Base-by-base conservation (phyloP, 2,888 invertebrate species). In the Dynastes tityus region DNA sequence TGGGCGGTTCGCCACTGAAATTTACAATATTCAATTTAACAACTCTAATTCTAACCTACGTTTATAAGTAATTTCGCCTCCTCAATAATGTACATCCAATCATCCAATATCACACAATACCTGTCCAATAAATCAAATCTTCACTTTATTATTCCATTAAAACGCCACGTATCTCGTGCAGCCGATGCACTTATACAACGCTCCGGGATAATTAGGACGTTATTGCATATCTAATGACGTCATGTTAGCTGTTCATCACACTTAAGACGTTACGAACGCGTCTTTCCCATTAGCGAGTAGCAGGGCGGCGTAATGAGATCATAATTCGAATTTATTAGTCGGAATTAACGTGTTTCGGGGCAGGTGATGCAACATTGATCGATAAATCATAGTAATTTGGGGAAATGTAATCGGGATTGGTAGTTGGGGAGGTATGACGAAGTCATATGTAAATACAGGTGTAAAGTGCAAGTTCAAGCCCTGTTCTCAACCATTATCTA, bases 131-230 rank as follows among this genome's bases (percentile, higher is more conserved):
- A 45, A 45, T 45, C 45, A 45, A 45, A 45, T 45, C 45, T 13
- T 32, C 63, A 13, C 63, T 65, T 40, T 45, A 65, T 65, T 65
- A 65, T 65, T 65, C 65, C 65, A 45, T 65, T 65, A 65, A n/a
- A 22, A 22, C 65, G n/a, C 37, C 65, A 16, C 65, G 13, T 65
- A 65, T 2, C 16, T 65, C 37, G 8, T 58, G 6, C 65, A 22
- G 40, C n/a, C 5, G 45, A 65, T 65, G 65, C 65, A 40, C 22
- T 40, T 65, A n/a, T 65, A 22, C 65, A 40, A 5, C 65, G n/a
- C 65, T 13, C 37, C 32, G 63, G 29, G 8, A 40, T 65, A 65
- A 65, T 65, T 65, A n/a, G 6, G 45, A 45, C 8, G 45, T 65
- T 65, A 65, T 45, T 40, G 16, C 37, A 45, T 65, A 45, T 29